Conservation (phyloP, 2,797 vertebrate species). For the Hippopotamyrus pictus region DNA sequence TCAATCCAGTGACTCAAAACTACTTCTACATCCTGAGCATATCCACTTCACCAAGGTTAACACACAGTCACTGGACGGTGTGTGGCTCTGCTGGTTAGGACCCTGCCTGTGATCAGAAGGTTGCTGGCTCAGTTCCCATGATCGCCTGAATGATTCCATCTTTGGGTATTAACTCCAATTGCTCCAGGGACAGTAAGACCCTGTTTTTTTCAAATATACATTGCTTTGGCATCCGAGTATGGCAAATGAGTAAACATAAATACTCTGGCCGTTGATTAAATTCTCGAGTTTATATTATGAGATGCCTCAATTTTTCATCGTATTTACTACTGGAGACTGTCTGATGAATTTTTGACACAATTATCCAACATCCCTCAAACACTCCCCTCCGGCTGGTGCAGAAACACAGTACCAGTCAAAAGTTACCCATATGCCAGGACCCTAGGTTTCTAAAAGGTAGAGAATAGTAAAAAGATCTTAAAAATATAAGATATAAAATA, state of each 20-base stretch:
- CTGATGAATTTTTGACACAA: not conserved
- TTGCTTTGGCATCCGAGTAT: not conserved
- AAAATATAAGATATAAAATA: not conserved
- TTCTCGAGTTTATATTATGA: not conserved
- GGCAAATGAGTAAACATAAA: not conserved
- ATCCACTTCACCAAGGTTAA: not conserved
- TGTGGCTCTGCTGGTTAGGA: not conserved
- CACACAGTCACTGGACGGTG: not conserved
- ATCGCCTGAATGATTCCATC: not conserved
- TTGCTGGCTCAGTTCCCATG: not conserved
- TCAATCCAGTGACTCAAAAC: not conserved
- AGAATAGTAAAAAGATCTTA: not conserved
- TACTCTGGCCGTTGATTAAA: not conserved
- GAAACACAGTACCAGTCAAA: not conserved
- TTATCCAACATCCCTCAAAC: not conserved
- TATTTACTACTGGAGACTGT: not conserved
- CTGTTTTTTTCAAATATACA: not conserved
- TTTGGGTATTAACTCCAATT: not conserved
- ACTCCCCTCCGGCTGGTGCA: not conserved
- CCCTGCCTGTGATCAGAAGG: not conserved
- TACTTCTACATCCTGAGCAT: not conserved
- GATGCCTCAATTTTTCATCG: not conserved
- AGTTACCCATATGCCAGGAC: not conserved
- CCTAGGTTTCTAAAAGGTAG: too few species aligned
- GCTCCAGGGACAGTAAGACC: not conserved